phyloP scores from a whole-genome alignment of 2,797 vertebrate species.

The Falco columbarius region DNA sequence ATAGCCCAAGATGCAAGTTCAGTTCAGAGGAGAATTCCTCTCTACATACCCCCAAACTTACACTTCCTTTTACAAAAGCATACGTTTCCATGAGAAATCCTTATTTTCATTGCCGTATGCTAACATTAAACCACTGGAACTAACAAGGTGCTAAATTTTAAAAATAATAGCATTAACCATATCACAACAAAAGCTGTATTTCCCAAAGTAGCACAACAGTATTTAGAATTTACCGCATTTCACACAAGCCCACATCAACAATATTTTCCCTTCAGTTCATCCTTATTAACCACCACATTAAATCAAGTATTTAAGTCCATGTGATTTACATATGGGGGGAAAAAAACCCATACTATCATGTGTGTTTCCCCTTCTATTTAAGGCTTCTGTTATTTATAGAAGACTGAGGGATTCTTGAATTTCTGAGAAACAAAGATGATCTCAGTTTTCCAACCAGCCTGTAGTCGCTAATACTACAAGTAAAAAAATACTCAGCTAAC shows the following conservation, averaged over 20 bases:
- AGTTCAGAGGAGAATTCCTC: not conserved
- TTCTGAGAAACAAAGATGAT: conserved; percentile 8
- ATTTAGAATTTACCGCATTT: not conserved
- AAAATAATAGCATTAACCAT: not conserved
- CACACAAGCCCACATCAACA: not conserved
- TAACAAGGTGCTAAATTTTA: not conserved
- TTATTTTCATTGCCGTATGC: not conserved
- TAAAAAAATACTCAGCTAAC: not conserved
- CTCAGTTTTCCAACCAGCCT: conserved; percentile 5
- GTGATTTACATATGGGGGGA: not conserved
- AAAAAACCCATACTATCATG: not conserved
- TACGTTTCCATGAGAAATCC: not conserved
- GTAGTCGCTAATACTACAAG: not conserved
- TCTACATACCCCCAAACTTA: not conserved
- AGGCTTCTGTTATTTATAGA: conserved; percentile 30
- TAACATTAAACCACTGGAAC: not conserved
- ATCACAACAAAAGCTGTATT: not conserved
- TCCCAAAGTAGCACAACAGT: not conserved
- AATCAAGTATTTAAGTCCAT: not conserved
- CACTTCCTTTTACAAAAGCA: not conserved
- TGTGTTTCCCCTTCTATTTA: conserved; percentile 31
- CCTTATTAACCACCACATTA: not conserved
- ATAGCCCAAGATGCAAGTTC: not conserved
- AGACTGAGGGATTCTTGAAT: conserved; percentile 11
- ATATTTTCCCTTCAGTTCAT: not conserved